These are phyloP conservation scores for silkworm (Bombyx mori) DNA, from an alignment of 1,140 invertebrate genomes.

Conservation along the genomic window ASM3026992v2 NC_085121.1:6478501-6479000, in stretches of 20 bases:
- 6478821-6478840: constrained; percentile 27
- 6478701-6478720: constrained; percentile 50
- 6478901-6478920: constrained; percentile 61
- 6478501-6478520: neutral
- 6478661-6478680: constrained; percentile 59
- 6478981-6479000: constrained; percentile 43
- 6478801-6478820: too few relatives aligned
- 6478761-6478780: neutral
- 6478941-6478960: constrained; percentile 56
- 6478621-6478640: constrained; percentile 47
- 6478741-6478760: constrained; percentile 55
- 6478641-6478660: constrained; percentile 70
- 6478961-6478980: constrained; percentile 60
- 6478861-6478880: constrained; percentile 55
- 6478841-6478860: constrained; percentile 47
- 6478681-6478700: constrained; percentile 59
- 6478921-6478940: constrained; percentile 55
- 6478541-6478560: constrained; percentile 21
- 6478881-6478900: constrained; percentile 42
- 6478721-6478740: constrained; percentile 59
- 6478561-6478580: constrained; percentile 66
- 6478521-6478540: neutral
- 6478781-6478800: too few relatives aligned
- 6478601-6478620: constrained; percentile 57
- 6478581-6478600: constrained; percentile 64